Conservation (phyloP, 2,113 vertebrate species). For the Danio rerio region DNA sequence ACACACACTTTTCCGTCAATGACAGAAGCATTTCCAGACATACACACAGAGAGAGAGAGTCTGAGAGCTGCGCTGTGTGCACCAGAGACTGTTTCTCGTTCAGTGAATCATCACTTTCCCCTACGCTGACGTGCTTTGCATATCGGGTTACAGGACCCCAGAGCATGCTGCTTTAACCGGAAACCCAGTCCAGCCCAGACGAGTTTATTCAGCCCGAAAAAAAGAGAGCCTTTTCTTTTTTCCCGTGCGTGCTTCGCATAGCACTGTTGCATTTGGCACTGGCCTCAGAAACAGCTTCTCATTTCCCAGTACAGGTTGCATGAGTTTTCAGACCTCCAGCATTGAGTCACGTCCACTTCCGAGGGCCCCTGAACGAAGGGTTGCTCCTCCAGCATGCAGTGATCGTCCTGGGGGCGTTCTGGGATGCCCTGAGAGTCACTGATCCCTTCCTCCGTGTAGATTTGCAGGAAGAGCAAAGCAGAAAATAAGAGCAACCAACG, state of each 20-base stretch:
- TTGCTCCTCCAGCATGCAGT: not conserved
- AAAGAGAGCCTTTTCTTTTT: not conserved
- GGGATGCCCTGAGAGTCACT: not conserved
- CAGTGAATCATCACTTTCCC: slow-evolving; percentile 56
- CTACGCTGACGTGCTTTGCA: slow-evolving; percentile 21
- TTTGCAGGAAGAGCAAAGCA: slow-evolving; percentile 73
- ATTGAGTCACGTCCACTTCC: not conserved
- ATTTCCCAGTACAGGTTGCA: not conserved
- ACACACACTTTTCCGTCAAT: slow-evolving; percentile 10
- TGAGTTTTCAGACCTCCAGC: not conserved
- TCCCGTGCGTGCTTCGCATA: not conserved
- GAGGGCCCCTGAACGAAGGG: not conserved
- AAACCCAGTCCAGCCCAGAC: slow-evolving; percentile 17
- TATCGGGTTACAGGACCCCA: slow-evolving; percentile 17
- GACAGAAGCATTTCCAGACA: slow-evolving; percentile 36
- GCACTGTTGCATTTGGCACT: not conserved
- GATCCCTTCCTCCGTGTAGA: slow-evolving; percentile 71
- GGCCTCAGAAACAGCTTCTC: slow-evolving; percentile 10
- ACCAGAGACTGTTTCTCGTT: not conserved
- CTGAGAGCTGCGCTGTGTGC: not conserved
- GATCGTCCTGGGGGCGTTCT: not conserved
- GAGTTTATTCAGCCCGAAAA: slow-evolving; percentile 7
- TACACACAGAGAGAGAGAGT: not conserved
- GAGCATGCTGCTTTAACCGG: not conserved
- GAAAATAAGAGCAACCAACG: slow-evolving; percentile 74